phyloP scores from a whole-genome alignment of 2,113 vertebrate species.

The Epinephelus fuscoguttatus region DNA sequence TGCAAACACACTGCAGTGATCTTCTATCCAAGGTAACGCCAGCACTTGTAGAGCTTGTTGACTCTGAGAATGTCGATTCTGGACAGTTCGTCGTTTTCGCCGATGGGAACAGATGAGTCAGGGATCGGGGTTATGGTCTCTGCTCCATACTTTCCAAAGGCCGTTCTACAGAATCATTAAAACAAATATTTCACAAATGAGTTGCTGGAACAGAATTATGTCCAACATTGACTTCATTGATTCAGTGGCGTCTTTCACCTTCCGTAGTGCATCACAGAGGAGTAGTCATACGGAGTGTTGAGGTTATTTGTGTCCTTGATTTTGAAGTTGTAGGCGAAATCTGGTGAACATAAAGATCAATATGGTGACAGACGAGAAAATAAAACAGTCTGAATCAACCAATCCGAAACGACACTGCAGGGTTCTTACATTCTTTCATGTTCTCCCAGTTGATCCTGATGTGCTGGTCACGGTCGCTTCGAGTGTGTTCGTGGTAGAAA shows the following conservation, averaged over 20 bases:
- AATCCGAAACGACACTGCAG: rapidly evolving
- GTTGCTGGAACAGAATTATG: background rate
- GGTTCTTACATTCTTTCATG: conserved; percentile 41
- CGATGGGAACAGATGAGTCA: conserved; percentile 47
- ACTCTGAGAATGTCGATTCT: conserved; percentile 55
- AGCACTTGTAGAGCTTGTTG: conserved; percentile 77
- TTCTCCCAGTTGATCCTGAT: conserved; percentile 73
- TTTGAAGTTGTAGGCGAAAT: conserved; percentile 12
- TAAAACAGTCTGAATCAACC: background rate
- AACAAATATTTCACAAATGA: background rate
- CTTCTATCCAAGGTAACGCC: rapidly evolving
- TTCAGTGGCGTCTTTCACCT: conserved; percentile 22
- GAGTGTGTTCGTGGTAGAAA: conserved; percentile 82
- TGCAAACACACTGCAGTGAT: background rate
- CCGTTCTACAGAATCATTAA: conserved; percentile 50
- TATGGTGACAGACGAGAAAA: rapidly evolving
- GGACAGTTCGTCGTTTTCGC: conserved; percentile 46
- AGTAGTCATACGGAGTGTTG: conserved; percentile 69
- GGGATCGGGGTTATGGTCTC: conserved; percentile 72
- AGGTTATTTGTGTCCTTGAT: conserved; percentile 64
- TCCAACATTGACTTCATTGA: background rate
- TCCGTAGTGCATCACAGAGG: conserved; percentile 77
- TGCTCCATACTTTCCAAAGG: conserved; percentile 20
- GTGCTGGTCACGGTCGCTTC: conserved; percentile 71
- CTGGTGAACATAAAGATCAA: conserved; percentile 25